Percentiles rank a stretch among this genome's conserved stretches.
Conservation (phyloP, 2,888 invertebrate genomes). For the Ichneumon xanthorius region DNA sequence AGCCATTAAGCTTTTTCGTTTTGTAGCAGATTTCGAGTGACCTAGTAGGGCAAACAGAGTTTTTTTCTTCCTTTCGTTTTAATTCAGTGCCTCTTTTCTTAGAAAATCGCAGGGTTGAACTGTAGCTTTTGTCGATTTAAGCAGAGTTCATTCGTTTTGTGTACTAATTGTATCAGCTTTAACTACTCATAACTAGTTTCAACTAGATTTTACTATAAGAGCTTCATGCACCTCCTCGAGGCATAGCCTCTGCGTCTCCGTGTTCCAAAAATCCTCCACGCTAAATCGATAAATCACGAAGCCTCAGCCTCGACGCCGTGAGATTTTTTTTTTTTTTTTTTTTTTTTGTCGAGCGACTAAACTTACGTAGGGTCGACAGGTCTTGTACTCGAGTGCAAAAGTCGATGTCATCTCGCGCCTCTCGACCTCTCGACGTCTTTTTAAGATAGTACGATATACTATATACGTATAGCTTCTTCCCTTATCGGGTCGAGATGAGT, state of each 20-base stretch:
- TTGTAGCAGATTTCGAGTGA: no score
- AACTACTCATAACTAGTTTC: no score
- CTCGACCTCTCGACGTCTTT: conserved; percentile 9
- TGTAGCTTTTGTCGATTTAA: no score
- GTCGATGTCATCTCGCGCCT: conserved; percentile 35
- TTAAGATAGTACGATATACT: neutral
- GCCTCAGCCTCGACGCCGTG: conserved; percentile 1
- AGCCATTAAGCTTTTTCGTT: no score
- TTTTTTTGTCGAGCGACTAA: conserved; percentile 17
- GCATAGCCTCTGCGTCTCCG: neutral
- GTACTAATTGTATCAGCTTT: no score
- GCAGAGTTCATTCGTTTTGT: no score
- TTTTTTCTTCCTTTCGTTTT: no score
- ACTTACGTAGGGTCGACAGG: conserved; percentile 16
- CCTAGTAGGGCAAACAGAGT: no score
- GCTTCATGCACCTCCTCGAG: neutral
- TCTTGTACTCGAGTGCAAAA: conserved; percentile 32
- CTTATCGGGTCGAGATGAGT: conserved; percentile 19
- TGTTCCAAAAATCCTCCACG: conserved; percentile 16
- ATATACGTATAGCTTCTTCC: neutral
- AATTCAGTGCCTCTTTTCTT: no score
- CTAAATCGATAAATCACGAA: conserved; percentile 47
- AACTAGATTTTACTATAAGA: neutral
- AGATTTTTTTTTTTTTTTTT: neutral
- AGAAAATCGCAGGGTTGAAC: no score